phyloP scores from a whole-genome alignment of 2,888 invertebrate genomes.

The Octonoba sinensis region DNA sequence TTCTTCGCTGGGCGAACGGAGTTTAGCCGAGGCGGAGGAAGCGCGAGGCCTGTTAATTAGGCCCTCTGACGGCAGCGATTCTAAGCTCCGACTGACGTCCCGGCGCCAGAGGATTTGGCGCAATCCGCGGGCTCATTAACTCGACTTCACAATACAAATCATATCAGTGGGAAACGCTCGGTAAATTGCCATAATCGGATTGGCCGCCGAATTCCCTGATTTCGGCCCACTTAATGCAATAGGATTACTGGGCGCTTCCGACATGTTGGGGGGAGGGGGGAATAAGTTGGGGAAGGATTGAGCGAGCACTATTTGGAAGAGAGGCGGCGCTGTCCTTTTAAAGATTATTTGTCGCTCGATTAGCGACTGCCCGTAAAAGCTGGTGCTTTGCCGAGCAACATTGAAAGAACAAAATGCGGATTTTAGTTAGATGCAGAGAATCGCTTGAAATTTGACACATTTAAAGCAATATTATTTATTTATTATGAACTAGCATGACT shows the following conservation, averaged over 20 bases:
- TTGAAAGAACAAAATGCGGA: too few relatives aligned
- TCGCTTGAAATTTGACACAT: too few relatives aligned
- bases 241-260: slow-evolving; percentile 47
- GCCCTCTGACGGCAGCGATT: slow-evolving; percentile 62
- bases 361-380: slow-evolving; percentile 19
- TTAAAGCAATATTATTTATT: too few relatives aligned
- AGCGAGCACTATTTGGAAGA: background rate
- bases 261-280: slow-evolving; percentile 40
- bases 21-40: slow-evolving; percentile 16
- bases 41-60: slow-evolving; percentile 58
- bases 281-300: too few relatives aligned
- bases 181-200: slow-evolving; percentile 64
- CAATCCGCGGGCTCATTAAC: slow-evolving; percentile 63
- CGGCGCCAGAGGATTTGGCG: slow-evolving; percentile 57
- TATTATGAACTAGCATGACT: too few relatives aligned
- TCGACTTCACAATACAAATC: slow-evolving; percentile 64
- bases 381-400: background rate
- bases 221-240: slow-evolving; percentile 64
- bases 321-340: slow-evolving; percentile 5
- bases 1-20: slow-evolving; percentile 1
- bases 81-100: slow-evolving; percentile 52
- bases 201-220: slow-evolving; percentile 59
- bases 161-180: slow-evolving; percentile 62
- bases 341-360: slow-evolving; percentile 59
- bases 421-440: too few relatives aligned